Conservation (phyloP, 2,113 vertebrate genomes). For the Amia ocellicauda region DNA sequence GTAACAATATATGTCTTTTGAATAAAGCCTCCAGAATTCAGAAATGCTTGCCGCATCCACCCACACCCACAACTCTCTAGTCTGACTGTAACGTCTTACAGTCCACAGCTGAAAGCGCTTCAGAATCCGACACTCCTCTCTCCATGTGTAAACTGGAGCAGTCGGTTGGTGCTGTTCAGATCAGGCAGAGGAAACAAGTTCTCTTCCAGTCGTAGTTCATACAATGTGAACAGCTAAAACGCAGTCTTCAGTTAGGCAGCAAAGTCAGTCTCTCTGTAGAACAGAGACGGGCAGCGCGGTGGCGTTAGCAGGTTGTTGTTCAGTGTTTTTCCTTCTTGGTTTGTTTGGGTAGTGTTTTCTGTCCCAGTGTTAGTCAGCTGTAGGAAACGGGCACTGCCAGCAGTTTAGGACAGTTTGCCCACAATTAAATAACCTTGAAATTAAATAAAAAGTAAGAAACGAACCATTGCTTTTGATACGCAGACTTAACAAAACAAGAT, state of each 20-base stretch:
- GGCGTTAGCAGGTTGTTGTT: background rate
- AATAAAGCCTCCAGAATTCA: background rate
- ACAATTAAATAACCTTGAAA: slow-evolving; percentile 29
- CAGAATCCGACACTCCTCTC: slow-evolving; percentile 2
- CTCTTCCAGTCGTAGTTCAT: background rate
- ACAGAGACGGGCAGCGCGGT: background rate
- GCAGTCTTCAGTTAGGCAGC: too few species aligned
- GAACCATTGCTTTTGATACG: slow-evolving; percentile 13
- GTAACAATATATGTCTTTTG: slow-evolving; percentile 3
- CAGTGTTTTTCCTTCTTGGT: background rate
- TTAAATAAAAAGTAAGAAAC: slow-evolving; percentile 37
- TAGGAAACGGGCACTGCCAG: slow-evolving; percentile 1
- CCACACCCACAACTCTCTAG: background rate
- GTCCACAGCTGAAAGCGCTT: slow-evolving; percentile 14
- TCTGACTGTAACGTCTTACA: slow-evolving; percentile 3
- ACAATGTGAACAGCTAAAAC: background rate
- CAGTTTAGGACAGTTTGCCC: slow-evolving; percentile 5
- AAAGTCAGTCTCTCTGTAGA: background rate
- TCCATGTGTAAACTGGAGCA: background rate
- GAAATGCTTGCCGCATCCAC: background rate
- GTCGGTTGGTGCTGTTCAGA: background rate
- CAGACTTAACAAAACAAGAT: slow-evolving; percentile 4
- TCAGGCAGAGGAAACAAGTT: background rate
- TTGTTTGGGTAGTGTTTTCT: background rate
- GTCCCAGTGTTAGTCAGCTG: background rate